These are phyloP conservation scores for Athrips mouffetella DNA, from an alignment of 2,888 invertebrate species.

Conservation along the genomic window DNA sequence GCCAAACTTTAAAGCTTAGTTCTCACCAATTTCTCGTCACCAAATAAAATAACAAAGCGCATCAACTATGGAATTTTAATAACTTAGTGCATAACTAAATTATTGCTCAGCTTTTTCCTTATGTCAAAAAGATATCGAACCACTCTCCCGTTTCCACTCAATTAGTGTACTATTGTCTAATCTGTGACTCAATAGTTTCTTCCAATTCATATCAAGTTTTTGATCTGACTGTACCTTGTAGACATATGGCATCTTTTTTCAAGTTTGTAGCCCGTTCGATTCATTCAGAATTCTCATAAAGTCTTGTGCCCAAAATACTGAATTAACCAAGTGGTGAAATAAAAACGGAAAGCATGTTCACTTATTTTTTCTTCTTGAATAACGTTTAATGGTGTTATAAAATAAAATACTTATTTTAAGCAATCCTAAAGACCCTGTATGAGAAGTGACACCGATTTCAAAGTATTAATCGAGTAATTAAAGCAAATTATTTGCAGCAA, in stretches of 20 bases:
- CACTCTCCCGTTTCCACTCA: too few species aligned
- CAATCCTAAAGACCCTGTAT: not conserved
- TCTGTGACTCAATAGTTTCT: too few species aligned
- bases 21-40: too few species aligned
- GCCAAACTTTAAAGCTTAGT: too few species aligned
- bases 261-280: slow-evolving; percentile 12
- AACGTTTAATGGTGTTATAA: not conserved
- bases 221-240: not conserved
- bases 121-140: too few species aligned
- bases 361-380: not conserved
- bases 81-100: too few species aligned
- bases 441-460: not conserved
- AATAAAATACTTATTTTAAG: not conserved
- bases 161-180: too few species aligned
- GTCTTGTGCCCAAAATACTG: slow-evolving; percentile 23
- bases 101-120: too few species aligned
- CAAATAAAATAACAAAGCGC: too few species aligned
- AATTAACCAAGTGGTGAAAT: slow-evolving; percentile 25
- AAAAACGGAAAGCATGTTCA: slow-evolving; percentile 21
- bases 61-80: too few species aligned
- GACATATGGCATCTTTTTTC: slow-evolving; percentile 12
- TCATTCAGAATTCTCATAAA: slow-evolving; percentile 21
- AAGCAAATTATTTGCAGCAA: not conserved
- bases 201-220: too few species aligned
- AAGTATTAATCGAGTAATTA: not conserved